Evolutionary conservation across 2,797 vertebrate species (phyloP).

Genomic region (Pangasius mekongensis): DNA sequence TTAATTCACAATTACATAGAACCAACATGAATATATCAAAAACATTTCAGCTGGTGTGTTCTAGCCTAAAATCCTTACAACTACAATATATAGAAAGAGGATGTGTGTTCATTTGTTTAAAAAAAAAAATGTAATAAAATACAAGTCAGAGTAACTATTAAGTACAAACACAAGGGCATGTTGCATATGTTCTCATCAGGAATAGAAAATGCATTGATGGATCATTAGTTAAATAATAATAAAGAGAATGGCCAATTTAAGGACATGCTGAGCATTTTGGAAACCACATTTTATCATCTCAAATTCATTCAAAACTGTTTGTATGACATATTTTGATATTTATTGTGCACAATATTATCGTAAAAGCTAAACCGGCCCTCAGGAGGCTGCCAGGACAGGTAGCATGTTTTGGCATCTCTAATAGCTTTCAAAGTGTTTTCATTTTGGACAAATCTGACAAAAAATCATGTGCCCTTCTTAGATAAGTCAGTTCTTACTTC

Average conservation of each 20-base stretch:
- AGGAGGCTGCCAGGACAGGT: not conserved
- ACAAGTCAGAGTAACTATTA: slow-evolving; percentile 61
- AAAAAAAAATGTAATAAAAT: slow-evolving; percentile 69
- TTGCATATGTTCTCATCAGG: slow-evolving; percentile 72
- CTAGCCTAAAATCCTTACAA: slow-evolving; percentile 70
- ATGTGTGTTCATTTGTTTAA: slow-evolving; percentile 60
- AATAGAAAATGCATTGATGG: not conserved
- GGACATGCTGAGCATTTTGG: not conserved
- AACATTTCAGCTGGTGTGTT: slow-evolving; percentile 71
- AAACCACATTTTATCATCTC: not conserved
- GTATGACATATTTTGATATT: not conserved
- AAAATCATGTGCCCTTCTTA: not conserved
- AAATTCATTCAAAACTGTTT: not conserved
- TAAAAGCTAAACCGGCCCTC: not conserved
- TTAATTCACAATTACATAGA: slow-evolving; percentile 77
- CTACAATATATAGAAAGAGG: slow-evolving; percentile 52
- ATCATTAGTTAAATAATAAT: not conserved
- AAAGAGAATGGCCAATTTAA: not conserved
- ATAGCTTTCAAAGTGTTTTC: not conserved
- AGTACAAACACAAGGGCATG: slow-evolving; percentile 66
- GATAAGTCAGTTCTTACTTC: not conserved
- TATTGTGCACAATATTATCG: not conserved
- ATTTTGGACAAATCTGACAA: not conserved
- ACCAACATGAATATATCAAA: slow-evolving; percentile 69
- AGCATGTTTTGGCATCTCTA: not conserved